A percentile compares a stretch with the other conserved stretches of the same genome.
These are phyloP conservation scores for Petaurus breviceps DNA, from an alignment of 2,113 vertebrate species.

Conservation along the genomic window DNA sequence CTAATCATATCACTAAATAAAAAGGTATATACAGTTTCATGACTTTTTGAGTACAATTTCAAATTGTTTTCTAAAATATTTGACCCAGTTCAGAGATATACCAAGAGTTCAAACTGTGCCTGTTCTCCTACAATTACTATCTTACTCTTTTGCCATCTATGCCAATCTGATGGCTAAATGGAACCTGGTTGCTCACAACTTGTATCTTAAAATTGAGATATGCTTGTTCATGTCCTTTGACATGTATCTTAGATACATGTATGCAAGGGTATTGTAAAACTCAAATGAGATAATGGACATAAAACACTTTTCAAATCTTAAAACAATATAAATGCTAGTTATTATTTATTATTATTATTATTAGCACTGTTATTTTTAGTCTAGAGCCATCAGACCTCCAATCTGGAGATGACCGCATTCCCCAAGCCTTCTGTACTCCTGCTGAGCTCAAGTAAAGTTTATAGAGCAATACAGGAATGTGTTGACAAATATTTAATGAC, in stretches of 20 bases:
- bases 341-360: background rate
- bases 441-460: background rate
- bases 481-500: background rate
- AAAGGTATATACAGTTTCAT: background rate
- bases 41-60: background rate
- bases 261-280: background rate
- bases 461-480: background rate
- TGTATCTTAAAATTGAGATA: background rate
- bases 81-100: background rate
- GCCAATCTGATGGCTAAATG: background rate
- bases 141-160: background rate
- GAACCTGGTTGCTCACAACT: background rate
- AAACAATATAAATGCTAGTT: background rate
- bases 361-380: background rate
- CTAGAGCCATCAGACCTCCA: background rate
- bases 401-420: background rate
- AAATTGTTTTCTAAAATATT: background rate
- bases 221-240: background rate
- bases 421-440: background rate
- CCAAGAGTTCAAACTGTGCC: background rate
- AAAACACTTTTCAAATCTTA: background rate
- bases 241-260: background rate
- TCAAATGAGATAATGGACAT: background rate
- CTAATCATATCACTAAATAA: background rate
- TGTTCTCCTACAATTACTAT: background rate